A percentile compares a stretch with the other conserved stretches of the same genome.
Conservation (phyloP, 2,113 vertebrate species). For the Prolemur simus region DNA sequence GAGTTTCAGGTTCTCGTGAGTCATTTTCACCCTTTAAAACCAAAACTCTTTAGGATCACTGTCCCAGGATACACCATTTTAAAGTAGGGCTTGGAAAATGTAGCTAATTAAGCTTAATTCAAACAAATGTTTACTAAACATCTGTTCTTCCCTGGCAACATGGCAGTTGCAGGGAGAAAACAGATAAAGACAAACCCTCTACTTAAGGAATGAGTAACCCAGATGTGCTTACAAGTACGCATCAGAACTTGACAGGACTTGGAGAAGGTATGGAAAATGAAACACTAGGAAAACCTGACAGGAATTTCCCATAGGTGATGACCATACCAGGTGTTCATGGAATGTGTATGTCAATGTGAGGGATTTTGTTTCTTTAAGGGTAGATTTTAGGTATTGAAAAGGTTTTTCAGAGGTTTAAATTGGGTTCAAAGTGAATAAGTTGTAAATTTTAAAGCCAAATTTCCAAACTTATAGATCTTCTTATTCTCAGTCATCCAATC, state of each 20-base stretch:
- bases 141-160: conserved; percentile 36
- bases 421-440: conserved; percentile 29
- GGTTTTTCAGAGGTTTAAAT: background rate
- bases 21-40: background rate
- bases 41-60: conserved; percentile 32
- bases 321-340: background rate
- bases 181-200: background rate
- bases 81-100: conserved; percentile 46
- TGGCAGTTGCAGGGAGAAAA: conserved; percentile 28
- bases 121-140: conserved; percentile 65
- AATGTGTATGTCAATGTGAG: background rate
- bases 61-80: conserved; percentile 44
- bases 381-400: background rate
- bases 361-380: background rate
- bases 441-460: conserved; percentile 35
- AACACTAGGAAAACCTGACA: background rate
- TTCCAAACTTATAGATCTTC: background rate
- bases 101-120: conserved; percentile 62
- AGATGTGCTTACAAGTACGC: background rate
- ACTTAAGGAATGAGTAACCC: background rate
- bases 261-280: background rate
- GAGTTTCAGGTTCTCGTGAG: background rate
- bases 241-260: background rate
- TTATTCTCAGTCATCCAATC: background rate
- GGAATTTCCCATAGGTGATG: background rate